These are phyloP conservation scores for Pipra filicauda DNA, from an alignment of 2,113 vertebrate genomes.

Conservation along the genomic window DNA sequence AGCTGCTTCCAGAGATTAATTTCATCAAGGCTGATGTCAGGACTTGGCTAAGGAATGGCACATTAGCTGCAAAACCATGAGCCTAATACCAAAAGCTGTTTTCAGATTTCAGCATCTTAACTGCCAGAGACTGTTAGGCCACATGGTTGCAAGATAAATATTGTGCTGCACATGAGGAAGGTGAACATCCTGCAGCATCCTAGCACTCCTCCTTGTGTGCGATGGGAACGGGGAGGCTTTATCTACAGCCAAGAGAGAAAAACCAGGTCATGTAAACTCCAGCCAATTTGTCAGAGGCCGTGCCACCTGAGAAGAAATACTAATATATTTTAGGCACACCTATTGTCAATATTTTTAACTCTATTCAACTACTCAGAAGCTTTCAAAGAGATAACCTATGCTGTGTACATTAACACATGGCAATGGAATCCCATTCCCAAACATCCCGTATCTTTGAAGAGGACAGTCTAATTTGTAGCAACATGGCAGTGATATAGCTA, in stretches of 20 bases:
- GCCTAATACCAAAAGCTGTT: background rate
- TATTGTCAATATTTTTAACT: background rate
- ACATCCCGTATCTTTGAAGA: background rate
- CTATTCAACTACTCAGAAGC: background rate
- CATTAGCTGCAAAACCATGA: background rate
- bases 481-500: background rate
- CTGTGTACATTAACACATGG: background rate
- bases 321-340: background rate
- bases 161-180: background rate
- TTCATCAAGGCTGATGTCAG: background rate
- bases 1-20: background rate
- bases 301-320: background rate
- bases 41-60: background rate
- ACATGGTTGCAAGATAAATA: background rate
- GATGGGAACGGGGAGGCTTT: background rate
- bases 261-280: accelerated
- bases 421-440: background rate
- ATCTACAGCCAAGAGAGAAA: background rate
- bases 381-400: background rate
- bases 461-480: background rate
- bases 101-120: background rate
- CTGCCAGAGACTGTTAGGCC: background rate
- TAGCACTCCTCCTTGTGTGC: background rate
- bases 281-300: background rate
- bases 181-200: background rate